Percentiles rank a stretch among this genome's conserved stretches.
Conservation (phyloP, 2,797 vertebrate genomes). For the Eupleurogrammus muticus region DNA sequence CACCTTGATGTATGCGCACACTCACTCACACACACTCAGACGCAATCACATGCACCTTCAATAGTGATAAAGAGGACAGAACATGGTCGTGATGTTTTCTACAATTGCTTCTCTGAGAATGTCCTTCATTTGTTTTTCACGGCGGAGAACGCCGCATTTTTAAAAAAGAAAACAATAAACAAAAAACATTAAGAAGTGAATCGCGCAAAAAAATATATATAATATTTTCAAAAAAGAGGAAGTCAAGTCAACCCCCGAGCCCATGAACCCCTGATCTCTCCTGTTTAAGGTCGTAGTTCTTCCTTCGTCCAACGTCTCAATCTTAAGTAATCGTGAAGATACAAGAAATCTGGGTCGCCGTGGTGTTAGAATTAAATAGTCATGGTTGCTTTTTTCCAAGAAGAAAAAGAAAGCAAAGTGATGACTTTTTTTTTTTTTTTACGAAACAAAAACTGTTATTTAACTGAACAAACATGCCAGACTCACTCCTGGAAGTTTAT, state of each 20-base stretch:
- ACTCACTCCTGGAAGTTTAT: slow-evolving; percentile 46
- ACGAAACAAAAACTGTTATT: slow-evolving; percentile 9
- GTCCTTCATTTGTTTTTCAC: slow-evolving; percentile 83
- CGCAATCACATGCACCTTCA: slow-evolving; percentile 74
- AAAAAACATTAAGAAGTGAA: slow-evolving; percentile 71
- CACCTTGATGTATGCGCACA: slow-evolving; percentile 76
- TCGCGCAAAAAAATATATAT: slow-evolving; percentile 76
- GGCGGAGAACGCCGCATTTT: slow-evolving; percentile 66
- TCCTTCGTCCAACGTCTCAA: slow-evolving; percentile 33
- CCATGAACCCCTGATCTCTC: slow-evolving; percentile 60
- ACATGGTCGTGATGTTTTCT: slow-evolving; percentile 75
- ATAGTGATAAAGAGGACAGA: slow-evolving; percentile 76
- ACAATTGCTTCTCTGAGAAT: slow-evolving; percentile 79
- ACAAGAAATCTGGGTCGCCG: slow-evolving; percentile 39
- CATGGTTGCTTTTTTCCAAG: slow-evolving; percentile 42
- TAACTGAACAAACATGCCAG: slow-evolving; percentile 38
- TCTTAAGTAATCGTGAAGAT: slow-evolving; percentile 40
- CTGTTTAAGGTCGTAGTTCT: slow-evolving; percentile 45
- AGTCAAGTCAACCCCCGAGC: slow-evolving; percentile 61
- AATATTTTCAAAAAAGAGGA: slow-evolving; percentile 77
- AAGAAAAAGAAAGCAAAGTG: slow-evolving; percentile 39
- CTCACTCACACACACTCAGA: slow-evolving; percentile 72
- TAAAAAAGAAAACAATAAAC: slow-evolving; percentile 52
- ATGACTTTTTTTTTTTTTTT: slow-evolving; percentile 10
- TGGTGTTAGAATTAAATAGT: slow-evolving; percentile 24